phyloP scores from a whole-genome alignment of 2,113 vertebrate species.

The Ardeotis arabs region DNA sequence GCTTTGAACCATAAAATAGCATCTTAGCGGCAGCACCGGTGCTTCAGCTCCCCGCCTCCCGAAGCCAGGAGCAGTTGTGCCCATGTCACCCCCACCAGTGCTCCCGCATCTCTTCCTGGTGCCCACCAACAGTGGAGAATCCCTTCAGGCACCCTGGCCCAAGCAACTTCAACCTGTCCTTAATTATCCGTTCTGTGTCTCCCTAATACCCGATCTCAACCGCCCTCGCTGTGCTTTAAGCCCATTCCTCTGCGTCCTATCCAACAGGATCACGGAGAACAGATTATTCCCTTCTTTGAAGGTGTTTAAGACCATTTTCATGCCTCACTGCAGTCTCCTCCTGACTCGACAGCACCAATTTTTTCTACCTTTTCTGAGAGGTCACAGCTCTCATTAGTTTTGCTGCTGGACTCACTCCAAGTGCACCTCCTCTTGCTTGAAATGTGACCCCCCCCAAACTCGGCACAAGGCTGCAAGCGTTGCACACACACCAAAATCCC shows the following conservation, averaged over 20 bases:
- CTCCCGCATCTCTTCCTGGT: not conserved
- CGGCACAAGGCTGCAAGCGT: accelerated
- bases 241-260: not conserved
- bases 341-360: not conserved
- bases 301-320: not conserved
- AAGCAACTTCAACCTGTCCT: not conserved
- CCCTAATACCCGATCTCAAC: not conserved
- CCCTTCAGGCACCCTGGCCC: accelerated
- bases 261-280: not conserved
- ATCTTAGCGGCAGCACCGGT: accelerated
- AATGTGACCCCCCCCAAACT: not conserved
- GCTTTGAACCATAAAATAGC: not conserved
- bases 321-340: not conserved
- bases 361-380: not conserved
- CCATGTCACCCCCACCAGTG: accelerated
- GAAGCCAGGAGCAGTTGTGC: not conserved
- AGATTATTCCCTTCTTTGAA: slow-evolving; percentile 20
- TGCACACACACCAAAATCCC: not conserved
- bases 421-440: not conserved
- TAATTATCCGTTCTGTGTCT: not conserved
- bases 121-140: not conserved
- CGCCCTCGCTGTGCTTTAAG: not conserved
- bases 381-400: not conserved
- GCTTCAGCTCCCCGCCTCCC: not conserved
- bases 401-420: not conserved